Evolutionary conservation across 2,113 vertebrate genomes (phyloP), one percentile per base, ranked within the genome.

Genomic region (Lanius ludovicianus): DNA sequence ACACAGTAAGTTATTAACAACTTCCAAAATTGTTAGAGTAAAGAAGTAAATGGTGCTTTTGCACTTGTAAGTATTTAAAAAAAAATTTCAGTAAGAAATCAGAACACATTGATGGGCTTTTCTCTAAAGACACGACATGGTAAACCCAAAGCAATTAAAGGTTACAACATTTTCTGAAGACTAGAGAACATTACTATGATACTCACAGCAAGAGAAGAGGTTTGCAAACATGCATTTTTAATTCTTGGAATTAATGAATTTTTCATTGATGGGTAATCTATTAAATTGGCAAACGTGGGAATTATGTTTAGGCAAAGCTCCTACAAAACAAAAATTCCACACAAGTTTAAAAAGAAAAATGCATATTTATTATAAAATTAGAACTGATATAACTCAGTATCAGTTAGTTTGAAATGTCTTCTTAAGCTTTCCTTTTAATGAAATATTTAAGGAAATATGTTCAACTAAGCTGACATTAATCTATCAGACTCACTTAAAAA

Each of bases 231-330:
- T 56, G 99, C 99, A 49, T 98, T 98, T 98, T 99, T 99, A 98
- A 99, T 99, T 92, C 99, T 99, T 95, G 99, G 99, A 97, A 99
- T 99, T 95, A 99, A 98, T 62, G 99, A 98, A 95, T 99, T 99
- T 98, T 99, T 99, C 99, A 99, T 99, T 88, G 99, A 99, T 21
- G 99, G 99, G 87, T 99, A 99, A 90, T 99, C 99, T 90, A 99
- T 99, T 96, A 99, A 98, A 98, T 99, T 99, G 97, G 99, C 99
- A 97, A 99, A 99, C 0, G 99, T 99, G 33, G 99, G 99, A 96
- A 99, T 99, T 98, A 99, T 99, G 97, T 99, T 99, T 93, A 99
- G 97, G 94, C 99, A 99, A 93, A 99, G 98, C 93, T 99, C 99
- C 99, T 99, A 97, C 57, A 94, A 97, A 96, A 81, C 13, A 95